These are phyloP conservation scores for Galeruca laticollis DNA, from an alignment of 2,888 invertebrate species.

Conservation along the genomic window DNA sequence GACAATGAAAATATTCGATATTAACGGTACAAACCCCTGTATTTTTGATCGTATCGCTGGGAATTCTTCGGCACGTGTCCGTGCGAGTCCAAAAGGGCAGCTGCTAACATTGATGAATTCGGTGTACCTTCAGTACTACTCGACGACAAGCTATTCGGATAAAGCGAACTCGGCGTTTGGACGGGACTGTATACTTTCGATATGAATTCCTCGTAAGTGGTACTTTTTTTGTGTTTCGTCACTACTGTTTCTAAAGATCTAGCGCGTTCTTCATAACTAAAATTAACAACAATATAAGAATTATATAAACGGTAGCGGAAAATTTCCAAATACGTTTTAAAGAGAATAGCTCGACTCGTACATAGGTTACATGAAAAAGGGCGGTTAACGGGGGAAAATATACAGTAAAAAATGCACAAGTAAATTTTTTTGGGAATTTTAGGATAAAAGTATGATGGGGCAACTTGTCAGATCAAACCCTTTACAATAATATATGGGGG, in stretches of 20 bases:
- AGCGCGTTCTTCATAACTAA: constrained; percentile 91
- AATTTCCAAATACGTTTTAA: too few species aligned
- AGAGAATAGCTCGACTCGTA: too few species aligned
- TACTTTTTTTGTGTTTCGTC: constrained; percentile 84
- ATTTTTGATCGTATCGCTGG: constrained; percentile 60
- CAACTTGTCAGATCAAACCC: too few species aligned
- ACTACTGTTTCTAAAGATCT: constrained; percentile 88
- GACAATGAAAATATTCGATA: background rate
- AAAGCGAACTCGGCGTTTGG: constrained; percentile 69
- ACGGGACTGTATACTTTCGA: constrained; percentile 79
- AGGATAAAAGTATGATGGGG: too few species aligned
- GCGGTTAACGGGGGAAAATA: too few species aligned
- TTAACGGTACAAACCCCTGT: constrained; percentile 56
- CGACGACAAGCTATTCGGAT: constrained; percentile 52
- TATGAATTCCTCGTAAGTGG: constrained; percentile 92
- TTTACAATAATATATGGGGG: too few species aligned
- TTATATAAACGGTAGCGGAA: constrained; percentile 11
- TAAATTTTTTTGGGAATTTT: too few species aligned
- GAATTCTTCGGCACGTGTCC: constrained; percentile 62
- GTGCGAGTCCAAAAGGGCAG: constrained; percentile 72
- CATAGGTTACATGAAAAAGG: too few species aligned
- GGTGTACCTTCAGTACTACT: constrained; percentile 59
- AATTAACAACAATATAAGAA: constrained; percentile 47
- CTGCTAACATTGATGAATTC: constrained; percentile 69
- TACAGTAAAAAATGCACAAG: too few species aligned